phyloP scores from a whole-genome alignment of 1,140 invertebrate species.

The Leguminivora glycinivorella region DNA sequence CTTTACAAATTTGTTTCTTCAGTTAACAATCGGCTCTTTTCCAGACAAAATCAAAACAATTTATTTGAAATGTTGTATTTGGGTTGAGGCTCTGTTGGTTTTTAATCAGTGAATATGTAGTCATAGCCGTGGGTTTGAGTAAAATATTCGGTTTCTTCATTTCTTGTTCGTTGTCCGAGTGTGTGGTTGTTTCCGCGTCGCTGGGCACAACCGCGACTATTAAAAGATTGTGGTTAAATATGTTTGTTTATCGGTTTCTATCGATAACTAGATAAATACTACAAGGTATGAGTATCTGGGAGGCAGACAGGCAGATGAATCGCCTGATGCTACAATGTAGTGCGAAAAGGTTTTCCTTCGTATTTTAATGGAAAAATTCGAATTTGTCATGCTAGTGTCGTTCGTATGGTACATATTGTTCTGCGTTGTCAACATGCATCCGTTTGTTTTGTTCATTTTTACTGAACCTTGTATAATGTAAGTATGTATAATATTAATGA shows the following conservation, averaged over 20 bases:
- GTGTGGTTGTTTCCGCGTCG: not conserved
- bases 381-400: no score
- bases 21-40: constrained; percentile 23
- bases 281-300: no score
- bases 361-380: no score
- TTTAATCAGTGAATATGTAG: constrained; percentile 14
- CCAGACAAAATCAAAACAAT: constrained; percentile 22
- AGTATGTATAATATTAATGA: no score
- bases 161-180: not conserved
- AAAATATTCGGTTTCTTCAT: not conserved
- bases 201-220: not conserved
- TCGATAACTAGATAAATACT: not conserved
- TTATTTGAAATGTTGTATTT: constrained; percentile 28
- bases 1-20: constrained; percentile 7
- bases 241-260: constrained; percentile 3
- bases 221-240: not conserved
- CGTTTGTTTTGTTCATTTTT: no score
- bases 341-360: no score
- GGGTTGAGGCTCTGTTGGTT: constrained; percentile 6
- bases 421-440: no score
- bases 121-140: not conserved
- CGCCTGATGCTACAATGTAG: no score
- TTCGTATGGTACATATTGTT: no score
- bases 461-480: no score
- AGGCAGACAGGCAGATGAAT: no score